Evolutionary conservation across 2,113 vertebrate genomes (phyloP).

Genomic region (Lophura nycthemera): DNA sequence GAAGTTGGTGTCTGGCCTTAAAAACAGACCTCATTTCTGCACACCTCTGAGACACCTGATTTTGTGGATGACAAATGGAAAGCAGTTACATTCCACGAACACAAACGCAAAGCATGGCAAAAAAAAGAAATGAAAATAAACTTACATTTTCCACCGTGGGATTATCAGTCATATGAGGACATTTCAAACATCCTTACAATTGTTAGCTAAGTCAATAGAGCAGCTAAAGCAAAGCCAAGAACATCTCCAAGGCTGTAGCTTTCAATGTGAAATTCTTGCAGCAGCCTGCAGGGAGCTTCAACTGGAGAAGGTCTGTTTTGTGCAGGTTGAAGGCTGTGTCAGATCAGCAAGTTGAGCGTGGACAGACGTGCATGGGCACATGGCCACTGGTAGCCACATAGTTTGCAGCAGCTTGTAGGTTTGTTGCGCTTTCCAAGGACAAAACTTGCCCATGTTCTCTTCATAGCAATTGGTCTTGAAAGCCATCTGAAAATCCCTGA

Average conservation of each 20-base stretch:
- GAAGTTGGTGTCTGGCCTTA: neutral
- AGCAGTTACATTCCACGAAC: neutral
- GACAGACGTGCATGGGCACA: fast-evolving
- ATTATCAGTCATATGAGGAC: neutral
- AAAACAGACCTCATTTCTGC: neutral
- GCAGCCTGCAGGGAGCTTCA: neutral
- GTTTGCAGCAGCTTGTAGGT: neutral
- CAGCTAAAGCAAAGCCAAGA: slow-evolving; percentile 36
- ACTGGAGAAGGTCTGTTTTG: neutral
- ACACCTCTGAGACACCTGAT: neutral
- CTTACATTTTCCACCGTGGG: neutral
- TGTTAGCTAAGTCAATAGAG: slow-evolving; percentile 51
- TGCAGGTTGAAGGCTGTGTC: neutral
- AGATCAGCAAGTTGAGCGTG: neutral
- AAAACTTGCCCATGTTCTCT: fast-evolving
- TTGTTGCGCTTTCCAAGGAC: neutral
- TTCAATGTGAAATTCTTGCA: slow-evolving; percentile 13
- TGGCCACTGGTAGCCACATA: neutral
- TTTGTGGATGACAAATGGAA: neutral
- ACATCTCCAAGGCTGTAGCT: neutral
- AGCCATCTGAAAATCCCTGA: neutral
- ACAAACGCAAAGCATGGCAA: neutral
- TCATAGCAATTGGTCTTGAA: neutral
- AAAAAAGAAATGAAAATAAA: neutral
- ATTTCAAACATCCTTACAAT: neutral